phyloP scores from a whole-genome alignment of 2,113 vertebrate genomes.

The Sylvicapra grimmia region DNA sequence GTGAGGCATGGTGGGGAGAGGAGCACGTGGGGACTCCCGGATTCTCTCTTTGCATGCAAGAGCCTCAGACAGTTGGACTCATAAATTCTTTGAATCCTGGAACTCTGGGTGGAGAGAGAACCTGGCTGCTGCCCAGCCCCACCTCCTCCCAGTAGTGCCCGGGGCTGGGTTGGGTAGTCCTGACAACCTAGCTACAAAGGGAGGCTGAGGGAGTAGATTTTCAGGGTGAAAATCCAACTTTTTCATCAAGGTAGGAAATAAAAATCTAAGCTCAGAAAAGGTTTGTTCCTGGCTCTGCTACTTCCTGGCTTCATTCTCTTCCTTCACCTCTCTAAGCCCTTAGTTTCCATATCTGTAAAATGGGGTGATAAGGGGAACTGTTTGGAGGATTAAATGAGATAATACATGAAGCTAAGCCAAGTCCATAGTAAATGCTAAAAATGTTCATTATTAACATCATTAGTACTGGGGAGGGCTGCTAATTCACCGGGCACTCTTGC shows the following conservation, averaged over 20 bases:
- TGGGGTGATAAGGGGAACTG: neutral
- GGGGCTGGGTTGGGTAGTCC: neutral
- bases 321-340: neutral
- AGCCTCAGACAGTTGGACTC: slow-evolving; percentile 39
- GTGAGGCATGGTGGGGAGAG: neutral
- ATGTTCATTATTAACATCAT: neutral
- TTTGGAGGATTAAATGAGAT: neutral
- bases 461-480: neutral
- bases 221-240: neutral
- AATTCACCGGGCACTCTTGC: neutral
- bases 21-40: neutral
- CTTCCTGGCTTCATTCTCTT: slow-evolving; percentile 19
- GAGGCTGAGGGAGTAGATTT: neutral
- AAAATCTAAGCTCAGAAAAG: neutral
- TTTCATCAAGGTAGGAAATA: neutral
- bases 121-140: neutral
- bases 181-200: neutral
- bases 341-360: slow-evolving; percentile 21
- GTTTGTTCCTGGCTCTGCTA: neutral
- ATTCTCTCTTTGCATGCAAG: slow-evolving; percentile 27
- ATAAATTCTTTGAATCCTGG: slow-evolving; percentile 53
- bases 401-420: neutral
- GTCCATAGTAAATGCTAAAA: neutral
- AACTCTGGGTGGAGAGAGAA: slow-evolving; percentile 44
- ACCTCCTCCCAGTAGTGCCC: neutral